Conservation (phyloP, 2,888 invertebrate species). For the Netelia inedita region DNA sequence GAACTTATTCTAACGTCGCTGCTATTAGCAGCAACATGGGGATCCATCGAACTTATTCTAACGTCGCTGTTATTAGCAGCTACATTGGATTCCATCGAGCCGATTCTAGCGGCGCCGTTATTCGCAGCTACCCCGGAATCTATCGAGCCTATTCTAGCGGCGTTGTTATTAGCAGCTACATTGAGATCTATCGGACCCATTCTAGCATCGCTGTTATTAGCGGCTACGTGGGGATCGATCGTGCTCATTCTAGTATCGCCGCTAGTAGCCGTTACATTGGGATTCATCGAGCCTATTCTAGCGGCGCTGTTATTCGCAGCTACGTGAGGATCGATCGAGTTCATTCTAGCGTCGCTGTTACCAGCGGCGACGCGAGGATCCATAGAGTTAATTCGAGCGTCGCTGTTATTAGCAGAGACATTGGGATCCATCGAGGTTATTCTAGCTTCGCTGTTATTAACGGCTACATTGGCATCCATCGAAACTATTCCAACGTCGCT, state of each 20-base stretch:
- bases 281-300: slow-evolving; percentile 30
- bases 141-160: slow-evolving; percentile 39
- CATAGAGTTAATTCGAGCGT: slow-evolving; percentile 8
- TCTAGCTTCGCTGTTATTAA: slow-evolving; percentile 46
- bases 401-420: neutral
- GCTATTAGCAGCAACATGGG: slow-evolving; percentile 2
- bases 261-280: too few species aligned
- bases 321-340: neutral
- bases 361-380: slow-evolving; percentile 34
- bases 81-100: slow-evolving; percentile 20
- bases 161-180: slow-evolving; percentile 25
- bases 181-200: neutral
- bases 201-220: slow-evolving; percentile 50
- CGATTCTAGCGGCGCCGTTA: slow-evolving; percentile 14
- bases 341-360: slow-evolving; percentile 42
- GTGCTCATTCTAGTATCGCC: slow-evolving; percentile 10
- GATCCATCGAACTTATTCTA: too few species aligned
- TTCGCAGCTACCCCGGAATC: neutral
- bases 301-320: slow-evolving; percentile 43
- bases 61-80: slow-evolving; percentile 45
- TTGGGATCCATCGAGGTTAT: slow-evolving; percentile 20
- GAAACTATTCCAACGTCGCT: slow-evolving; percentile 8
- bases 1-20: slow-evolving; percentile 45
- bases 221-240: slow-evolving; percentile 29
- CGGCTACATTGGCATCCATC: neutral